These are phyloP conservation scores for Drosophila simulans DNA, from an alignment of 1,140 invertebrate genomes.

Conservation along the genomic window DNA sequence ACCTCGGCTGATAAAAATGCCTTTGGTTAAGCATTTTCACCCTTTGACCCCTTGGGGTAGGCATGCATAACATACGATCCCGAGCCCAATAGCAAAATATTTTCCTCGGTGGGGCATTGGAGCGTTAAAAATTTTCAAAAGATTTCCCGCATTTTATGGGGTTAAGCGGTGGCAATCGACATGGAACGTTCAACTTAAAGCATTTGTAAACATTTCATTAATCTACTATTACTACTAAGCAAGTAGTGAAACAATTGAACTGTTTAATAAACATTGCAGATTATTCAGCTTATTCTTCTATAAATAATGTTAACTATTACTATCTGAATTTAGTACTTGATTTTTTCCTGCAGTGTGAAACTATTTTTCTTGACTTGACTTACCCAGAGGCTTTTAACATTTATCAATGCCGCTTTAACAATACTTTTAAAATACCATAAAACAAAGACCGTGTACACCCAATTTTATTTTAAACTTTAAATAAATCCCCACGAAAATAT, in stretches of 20 bases:
- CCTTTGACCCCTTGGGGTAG: conserved; percentile 57
- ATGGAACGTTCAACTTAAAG: not conserved
- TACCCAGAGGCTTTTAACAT: not conserved
- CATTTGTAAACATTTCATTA: not conserved
- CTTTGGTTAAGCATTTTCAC: conserved; percentile 69
- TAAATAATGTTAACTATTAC: too few relatives aligned
- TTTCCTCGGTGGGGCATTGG: conserved; percentile 14
- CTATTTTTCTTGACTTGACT: too few relatives aligned
- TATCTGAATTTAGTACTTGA: not conserved
- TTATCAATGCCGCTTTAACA: not conserved
- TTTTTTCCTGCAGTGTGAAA: not conserved
- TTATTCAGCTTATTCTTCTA: too few relatives aligned
- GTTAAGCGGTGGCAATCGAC: conserved; percentile 32
- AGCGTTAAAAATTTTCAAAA: conserved; percentile 45
- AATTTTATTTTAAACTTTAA: conserved; percentile 6
- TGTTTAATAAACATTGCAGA: too few relatives aligned
- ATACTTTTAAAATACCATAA: not conserved
- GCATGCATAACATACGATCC: conserved; percentile 32
- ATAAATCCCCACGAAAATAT: conserved; percentile 3
- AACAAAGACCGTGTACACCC: not conserved
- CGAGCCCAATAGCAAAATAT: conserved; percentile 26
- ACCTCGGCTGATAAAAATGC: conserved; percentile 81
- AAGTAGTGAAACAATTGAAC: too few relatives aligned
- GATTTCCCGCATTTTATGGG: conserved; percentile 43
- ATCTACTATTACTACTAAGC: too few relatives aligned